Conservation (phyloP, 1,140 invertebrate genomes). For the Sesamia nonagrioides region DNA sequence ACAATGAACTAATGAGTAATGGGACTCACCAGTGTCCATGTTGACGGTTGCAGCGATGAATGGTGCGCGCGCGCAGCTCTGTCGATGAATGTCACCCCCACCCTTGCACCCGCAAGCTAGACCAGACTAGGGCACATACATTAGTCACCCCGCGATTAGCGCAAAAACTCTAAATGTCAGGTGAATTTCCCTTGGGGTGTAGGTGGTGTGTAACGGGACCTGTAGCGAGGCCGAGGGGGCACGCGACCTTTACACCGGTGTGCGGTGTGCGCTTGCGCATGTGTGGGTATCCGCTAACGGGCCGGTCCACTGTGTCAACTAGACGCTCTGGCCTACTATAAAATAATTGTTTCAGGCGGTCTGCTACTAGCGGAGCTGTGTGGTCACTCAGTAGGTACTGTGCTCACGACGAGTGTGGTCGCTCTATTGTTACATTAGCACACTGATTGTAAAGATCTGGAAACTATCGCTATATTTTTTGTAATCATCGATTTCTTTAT, state of each 20-base stretch:
- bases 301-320: no score
- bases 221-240: conserved; percentile 26
- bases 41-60: conserved; percentile 52
- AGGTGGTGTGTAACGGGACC: conserved; percentile 50
- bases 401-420: no score
- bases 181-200: conserved; percentile 36
- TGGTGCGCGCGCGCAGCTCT: conserved; percentile 51
- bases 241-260: conserved; percentile 39
- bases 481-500: no score
- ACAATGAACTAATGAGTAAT: conserved; percentile 13
- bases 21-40: conserved; percentile 70
- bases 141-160: conserved; percentile 46
- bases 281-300: no score
- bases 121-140: conserved; percentile 37
- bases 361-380: no score
- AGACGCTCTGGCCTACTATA: no score
- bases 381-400: no score
- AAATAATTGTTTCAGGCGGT: no score
- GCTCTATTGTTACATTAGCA: no score
- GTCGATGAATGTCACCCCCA: conserved; percentile 56
- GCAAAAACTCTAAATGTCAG: conserved; percentile 63
- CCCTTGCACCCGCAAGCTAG: conserved; percentile 6
- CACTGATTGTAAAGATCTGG: no score
- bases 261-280: background rate
- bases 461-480: no score